A percentile compares a stretch with the other conserved stretches of the same genome.
Evolutionary conservation across 2,888 invertebrate species (phyloP).

Genomic region (Hypomecis atomaria): DNA sequence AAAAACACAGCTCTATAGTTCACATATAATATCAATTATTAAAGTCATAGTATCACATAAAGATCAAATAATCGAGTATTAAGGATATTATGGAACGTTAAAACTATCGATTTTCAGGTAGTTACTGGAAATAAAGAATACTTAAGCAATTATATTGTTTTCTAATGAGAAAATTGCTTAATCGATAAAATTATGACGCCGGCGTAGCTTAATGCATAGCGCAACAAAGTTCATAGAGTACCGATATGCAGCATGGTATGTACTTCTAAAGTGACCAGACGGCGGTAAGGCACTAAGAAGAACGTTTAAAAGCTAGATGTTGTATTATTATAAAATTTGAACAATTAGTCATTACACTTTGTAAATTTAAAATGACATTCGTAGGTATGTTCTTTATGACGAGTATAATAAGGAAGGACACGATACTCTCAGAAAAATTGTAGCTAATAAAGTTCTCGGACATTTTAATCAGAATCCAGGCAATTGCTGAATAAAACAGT

Average conservation of each 20-base stretch:
- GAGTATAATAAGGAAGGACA: neutral
- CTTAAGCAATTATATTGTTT: neutral
- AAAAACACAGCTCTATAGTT: constrained; percentile 11
- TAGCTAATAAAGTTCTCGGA: constrained; percentile 26
- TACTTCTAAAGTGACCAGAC: too few relatives aligned
- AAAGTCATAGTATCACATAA: neutral
- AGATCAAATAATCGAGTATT: too few relatives aligned
- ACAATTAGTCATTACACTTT: too few relatives aligned
- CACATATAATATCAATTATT: neutral
- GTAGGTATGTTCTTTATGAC: neutral
- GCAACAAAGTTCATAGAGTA: too few relatives aligned
- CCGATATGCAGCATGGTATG: too few relatives aligned
- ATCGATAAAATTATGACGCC: constrained; percentile 5
- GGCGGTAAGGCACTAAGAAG: too few relatives aligned
- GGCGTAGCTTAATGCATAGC: neutral
- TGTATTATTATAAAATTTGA: too few relatives aligned
- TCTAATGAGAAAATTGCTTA: constrained; percentile 4
- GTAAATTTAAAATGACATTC: neutral
- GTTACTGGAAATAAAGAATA: neutral
- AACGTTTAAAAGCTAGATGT: too few relatives aligned
- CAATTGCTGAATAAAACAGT: constrained; percentile 25
- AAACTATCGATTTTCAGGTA: too few relatives aligned
- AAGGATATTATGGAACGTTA: too few relatives aligned
- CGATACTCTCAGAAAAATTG: constrained; percentile 13
- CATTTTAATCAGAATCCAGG: constrained; percentile 35